Evolutionary conservation across 2,113 vertebrate genomes (phyloP).

Genomic region (Rhegmatorhina hoffmannsi): DNA sequence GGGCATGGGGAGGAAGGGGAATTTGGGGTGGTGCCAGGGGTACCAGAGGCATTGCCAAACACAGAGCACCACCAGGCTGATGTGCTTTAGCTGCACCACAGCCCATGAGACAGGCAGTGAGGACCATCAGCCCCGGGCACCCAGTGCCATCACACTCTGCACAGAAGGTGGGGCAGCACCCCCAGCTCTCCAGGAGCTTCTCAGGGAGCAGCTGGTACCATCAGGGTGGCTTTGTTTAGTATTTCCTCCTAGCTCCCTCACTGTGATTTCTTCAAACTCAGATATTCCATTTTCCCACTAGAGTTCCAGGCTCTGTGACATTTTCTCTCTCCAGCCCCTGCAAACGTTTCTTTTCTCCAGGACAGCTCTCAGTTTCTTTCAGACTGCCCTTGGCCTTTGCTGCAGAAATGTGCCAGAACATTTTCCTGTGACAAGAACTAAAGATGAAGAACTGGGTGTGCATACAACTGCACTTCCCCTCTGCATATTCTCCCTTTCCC

Average conservation of each 20-base stretch:
- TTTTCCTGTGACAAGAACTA: constrained; percentile 14
- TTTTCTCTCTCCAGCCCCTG: not conserved
- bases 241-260: not conserved
- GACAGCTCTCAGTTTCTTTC: not conserved
- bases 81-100: not conserved
- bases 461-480: not conserved
- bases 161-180: not conserved
- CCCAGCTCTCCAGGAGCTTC: not conserved
- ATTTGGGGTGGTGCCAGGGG: not conserved
- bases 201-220: not conserved
- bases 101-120: not conserved
- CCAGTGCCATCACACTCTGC: not conserved
- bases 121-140: not conserved
- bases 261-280: not conserved
- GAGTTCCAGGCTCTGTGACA: not conserved
- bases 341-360: not conserved
- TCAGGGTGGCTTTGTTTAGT: not conserved
- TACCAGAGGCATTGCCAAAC: not conserved
- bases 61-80: not conserved
- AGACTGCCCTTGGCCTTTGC: not conserved
- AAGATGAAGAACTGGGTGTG: not conserved
- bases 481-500: not conserved
- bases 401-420: not conserved
- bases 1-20: not conserved
- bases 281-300: not conserved